phyloP scores from a whole-genome alignment of 2,797 vertebrate genomes.

The Dipus sagitta region DNA sequence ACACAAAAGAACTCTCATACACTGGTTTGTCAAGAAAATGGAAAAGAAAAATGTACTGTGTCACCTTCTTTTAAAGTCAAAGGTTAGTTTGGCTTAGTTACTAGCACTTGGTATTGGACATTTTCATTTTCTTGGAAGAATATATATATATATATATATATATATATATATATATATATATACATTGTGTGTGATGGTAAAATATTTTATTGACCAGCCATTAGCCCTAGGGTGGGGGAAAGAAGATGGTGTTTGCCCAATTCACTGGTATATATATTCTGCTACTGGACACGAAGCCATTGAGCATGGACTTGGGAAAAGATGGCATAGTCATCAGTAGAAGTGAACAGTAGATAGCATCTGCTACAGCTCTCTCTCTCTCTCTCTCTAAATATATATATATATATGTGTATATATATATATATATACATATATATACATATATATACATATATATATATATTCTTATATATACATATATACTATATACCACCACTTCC shows the following conservation, averaged over 20 bases:
- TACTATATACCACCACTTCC: not conserved
- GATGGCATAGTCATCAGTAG: not conserved
- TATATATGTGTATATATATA: no score
- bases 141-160: not conserved
- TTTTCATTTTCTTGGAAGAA: conserved; percentile 48
- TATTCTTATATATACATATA: no score
- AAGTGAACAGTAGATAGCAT: not conserved
- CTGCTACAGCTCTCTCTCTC: no score
- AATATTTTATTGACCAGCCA: conserved; percentile 8
- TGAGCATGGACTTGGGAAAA: not conserved
- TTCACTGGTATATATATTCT: not conserved
- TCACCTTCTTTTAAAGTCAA: conserved; percentile 48
- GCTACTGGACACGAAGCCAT: not conserved
- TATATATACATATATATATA: no score
- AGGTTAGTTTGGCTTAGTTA: not conserved
- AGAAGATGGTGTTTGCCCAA: not conserved
- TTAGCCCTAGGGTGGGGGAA: not conserved
- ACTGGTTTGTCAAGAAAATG: conserved; percentile 15
- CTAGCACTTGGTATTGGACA: not conserved
- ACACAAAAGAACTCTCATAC: conserved; percentile 5
- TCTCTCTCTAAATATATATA: no score
- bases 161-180: not conserved
- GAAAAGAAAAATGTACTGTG: not conserved
- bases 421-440: no score
- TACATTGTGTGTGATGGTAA: not conserved